Percentiles rank a stretch among this genome's conserved stretches.
These are phyloP conservation scores for Helobdella robusta DNA, from an alignment of 2,888 invertebrate genomes.

Conservation along the genomic window DNA sequence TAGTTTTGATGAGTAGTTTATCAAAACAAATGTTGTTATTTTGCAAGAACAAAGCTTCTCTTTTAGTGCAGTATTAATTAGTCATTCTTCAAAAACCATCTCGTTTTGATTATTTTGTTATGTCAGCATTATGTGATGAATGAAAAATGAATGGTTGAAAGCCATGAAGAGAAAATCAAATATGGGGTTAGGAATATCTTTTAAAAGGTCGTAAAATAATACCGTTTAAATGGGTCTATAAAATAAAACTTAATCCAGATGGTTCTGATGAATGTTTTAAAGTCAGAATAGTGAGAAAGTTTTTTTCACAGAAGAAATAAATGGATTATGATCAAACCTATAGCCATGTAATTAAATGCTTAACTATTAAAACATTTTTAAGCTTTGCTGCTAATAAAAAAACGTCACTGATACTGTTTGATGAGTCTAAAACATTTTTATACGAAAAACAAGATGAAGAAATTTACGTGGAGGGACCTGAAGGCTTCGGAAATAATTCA, in stretches of 20 bases:
- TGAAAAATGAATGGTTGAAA: neutral
- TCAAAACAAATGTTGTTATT: neutral
- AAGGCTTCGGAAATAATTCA: neutral
- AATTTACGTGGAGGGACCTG: conserved; percentile 6
- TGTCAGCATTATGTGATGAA: neutral
- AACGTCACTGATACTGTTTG: neutral
- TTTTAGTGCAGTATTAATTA: too few relatives aligned
- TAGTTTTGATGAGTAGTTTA: neutral
- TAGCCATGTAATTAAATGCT: neutral
- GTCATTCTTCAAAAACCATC: neutral
- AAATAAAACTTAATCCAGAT: neutral
- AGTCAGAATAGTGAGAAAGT: neutral
- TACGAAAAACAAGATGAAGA: neutral
- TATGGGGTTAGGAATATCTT: neutral
- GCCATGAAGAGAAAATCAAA: neutral
- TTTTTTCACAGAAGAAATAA: neutral
- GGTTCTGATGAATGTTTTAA: neutral
- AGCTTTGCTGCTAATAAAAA: neutral
- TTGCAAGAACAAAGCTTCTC: neutral
- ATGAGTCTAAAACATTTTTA: conserved; percentile 14
- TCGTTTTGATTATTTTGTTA: neutral
- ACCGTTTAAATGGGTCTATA: neutral
- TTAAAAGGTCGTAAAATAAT: neutral
- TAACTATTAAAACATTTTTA: conserved; percentile 4
- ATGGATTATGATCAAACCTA: conserved; percentile 11